Base-by-base conservation (phyloP, 2,113 vertebrate genomes). In the Sardina pilchardus region DNA sequence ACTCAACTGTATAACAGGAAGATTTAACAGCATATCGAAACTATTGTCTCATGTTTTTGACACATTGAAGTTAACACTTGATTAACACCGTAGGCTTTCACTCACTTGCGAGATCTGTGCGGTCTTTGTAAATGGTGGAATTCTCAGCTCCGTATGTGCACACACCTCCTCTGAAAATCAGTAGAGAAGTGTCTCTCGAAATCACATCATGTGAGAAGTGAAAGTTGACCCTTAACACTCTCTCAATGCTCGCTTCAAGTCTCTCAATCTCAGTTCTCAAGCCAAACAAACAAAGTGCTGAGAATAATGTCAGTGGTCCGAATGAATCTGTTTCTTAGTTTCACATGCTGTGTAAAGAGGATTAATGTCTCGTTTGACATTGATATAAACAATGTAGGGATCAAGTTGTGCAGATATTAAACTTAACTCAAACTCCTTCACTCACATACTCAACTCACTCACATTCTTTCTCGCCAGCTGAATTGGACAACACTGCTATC, bases 401-500 rank as follows among this genome's bases (percentile, higher is more conserved):
- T 71, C 10, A 71, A 30, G n/a, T 30, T 26, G 16, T 14, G 10
- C 8, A 12, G n/a, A 47, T 47, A 63, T 21, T n/a, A 63, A 63
- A n/a, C 59, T 30, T 34, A 17, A 14, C 50, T n/a, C 4, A 7
- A 19, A 34, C 14, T 30, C n/a, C 3, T 8, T 71, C 63, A 71
- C 63, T 71, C 63, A 71, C 63, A 30, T 71, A 14, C n/a, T 71
- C 63, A 71, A 14, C n/a, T 71, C 63, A 71, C 63, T 71, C 63
- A 71, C 63, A 30, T 71, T 71, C 30, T 71, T 10, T 71, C 63
- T 34, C 56, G 2, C 63, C 63, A 71, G 7, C 3, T 1, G n/a
- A 71, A 71, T 12, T 26, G n/a, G 63, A 71, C 26, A 14, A 12
- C n/a, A 34, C 10, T 14, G 12, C 63, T 71, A 30, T 26, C 26